Percentiles rank a stretch among this genome's conserved stretches.
Evolutionary conservation across 2,797 vertebrate species (phyloP).

Genomic region (Phylloscopus collybita): DNA sequence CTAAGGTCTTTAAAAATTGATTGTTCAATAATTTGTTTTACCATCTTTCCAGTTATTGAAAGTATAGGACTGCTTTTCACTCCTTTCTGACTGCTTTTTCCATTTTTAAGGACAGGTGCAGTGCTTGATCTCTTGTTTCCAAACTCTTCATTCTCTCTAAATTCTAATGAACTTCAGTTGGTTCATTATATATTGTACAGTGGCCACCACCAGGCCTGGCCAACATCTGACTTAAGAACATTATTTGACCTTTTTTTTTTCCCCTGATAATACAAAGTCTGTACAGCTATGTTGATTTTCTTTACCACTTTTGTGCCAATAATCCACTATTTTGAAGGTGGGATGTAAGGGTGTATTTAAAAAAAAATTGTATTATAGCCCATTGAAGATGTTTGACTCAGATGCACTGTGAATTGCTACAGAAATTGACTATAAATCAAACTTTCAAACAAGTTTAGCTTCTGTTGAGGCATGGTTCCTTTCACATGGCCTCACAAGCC

Average conservation of each 20-base stretch:
- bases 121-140: background rate
- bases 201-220: background rate
- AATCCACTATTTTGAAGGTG: background rate
- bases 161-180: background rate
- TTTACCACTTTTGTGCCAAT: background rate
- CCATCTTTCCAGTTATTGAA: background rate
- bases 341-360: rapidly evolving
- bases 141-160: background rate
- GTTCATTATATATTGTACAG: background rate
- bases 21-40: slow-evolving; percentile 23
- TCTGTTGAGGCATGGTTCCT: background rate
- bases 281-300: background rate
- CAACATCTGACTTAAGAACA: background rate
- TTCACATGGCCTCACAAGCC: background rate
- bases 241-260: background rate
- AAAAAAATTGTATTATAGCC: background rate
- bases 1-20: slow-evolving; percentile 2
- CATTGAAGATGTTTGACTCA: background rate
- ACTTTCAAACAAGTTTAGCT: background rate
- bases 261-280: background rate
- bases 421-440: background rate
- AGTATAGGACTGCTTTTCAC: background rate
- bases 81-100: background rate
- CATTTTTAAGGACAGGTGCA: background rate
- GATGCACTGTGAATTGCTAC: background rate